Evolutionary conservation across 2,888 invertebrate species (phyloP).

Genomic region (Salpingus planirostris): DNA sequence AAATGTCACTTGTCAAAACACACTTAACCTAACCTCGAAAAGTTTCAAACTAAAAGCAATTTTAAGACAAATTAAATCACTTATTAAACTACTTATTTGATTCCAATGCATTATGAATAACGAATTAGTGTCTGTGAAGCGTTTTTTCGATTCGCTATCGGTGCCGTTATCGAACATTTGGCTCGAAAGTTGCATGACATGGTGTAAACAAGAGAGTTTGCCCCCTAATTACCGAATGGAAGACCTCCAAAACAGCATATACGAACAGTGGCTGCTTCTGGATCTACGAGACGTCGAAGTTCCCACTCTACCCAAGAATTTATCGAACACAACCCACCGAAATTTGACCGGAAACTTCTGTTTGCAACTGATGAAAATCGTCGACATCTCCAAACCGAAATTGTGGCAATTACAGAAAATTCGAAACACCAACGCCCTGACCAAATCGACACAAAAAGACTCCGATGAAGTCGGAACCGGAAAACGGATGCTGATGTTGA

Average conservation of each 20-base stretch:
- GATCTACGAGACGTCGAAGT: constrained; percentile 56
- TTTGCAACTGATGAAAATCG: constrained; percentile 52
- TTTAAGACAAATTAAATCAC: too few species aligned
- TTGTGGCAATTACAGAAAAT: constrained; percentile 41
- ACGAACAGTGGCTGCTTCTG: constrained; percentile 57
- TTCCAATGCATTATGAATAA: too few species aligned
- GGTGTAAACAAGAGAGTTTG: constrained; percentile 43
- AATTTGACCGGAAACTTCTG: constrained; percentile 47
- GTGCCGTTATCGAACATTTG: constrained; percentile 33
- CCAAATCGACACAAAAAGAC: constrained; percentile 48
- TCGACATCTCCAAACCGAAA: constrained; percentile 52
- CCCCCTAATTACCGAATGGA: constrained; percentile 36
- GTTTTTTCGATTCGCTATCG: too few species aligned
- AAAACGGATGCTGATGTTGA: constrained; percentile 60
- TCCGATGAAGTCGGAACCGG: constrained; percentile 45
- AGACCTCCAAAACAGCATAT: constrained; percentile 50
- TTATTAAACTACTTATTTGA: too few species aligned
- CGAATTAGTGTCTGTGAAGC: too few species aligned
- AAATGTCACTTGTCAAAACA: too few species aligned
- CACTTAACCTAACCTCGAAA: too few species aligned
- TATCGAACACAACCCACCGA: constrained; percentile 41
- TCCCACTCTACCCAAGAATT: constrained; percentile 50
- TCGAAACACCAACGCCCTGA: constrained; percentile 36
- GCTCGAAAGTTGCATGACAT: constrained; percentile 46
- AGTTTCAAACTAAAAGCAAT: too few species aligned